phyloP scores from a whole-genome alignment of 2,113 vertebrate genomes.

The Melanostigma gelatinosum region DNA sequence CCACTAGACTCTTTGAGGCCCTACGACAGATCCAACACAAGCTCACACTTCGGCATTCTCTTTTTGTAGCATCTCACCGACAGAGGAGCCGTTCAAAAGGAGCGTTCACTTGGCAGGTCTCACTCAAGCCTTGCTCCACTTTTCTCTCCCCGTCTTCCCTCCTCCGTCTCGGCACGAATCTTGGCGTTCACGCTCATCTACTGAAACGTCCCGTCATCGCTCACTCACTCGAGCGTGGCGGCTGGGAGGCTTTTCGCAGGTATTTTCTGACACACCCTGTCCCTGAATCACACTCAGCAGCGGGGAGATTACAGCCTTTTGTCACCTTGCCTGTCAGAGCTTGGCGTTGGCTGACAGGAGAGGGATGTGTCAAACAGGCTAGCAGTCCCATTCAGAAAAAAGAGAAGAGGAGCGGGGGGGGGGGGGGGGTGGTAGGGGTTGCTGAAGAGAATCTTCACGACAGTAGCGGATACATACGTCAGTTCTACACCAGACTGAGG shows the following conservation, averaged over 20 bases:
- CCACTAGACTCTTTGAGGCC: constrained; percentile 24
- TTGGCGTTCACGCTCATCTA: constrained; percentile 68
- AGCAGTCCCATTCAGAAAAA: constrained; percentile 60
- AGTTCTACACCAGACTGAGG: constrained; percentile 2
- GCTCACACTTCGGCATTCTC: constrained; percentile 51
- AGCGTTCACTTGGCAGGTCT: constrained; percentile 58
- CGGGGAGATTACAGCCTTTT: constrained; percentile 80
- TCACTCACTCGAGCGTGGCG: constrained; percentile 69
- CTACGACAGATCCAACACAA: constrained; percentile 64
- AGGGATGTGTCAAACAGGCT: constrained; percentile 70
- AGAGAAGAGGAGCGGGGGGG: background rate
- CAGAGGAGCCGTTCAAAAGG: constrained; percentile 54
- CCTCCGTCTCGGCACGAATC: constrained; percentile 68
- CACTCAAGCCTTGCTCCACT: constrained; percentile 55
- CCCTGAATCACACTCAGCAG: constrained; percentile 67
- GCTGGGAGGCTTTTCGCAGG: constrained; percentile 69
- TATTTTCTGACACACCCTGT: constrained; percentile 80
- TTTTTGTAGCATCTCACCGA: constrained; percentile 46
- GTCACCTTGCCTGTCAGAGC: constrained; percentile 77
- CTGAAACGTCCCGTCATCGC: constrained; percentile 81
- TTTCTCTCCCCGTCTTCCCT: constrained; percentile 25
- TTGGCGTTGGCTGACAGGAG: constrained; percentile 62
- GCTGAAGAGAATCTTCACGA: constrained; percentile 39
- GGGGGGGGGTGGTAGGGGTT: background rate
- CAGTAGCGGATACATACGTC: constrained; percentile 22